These are phyloP conservation scores for Tridacna crocea DNA, from an alignment of 2,888 invertebrate genomes.

Conservation along the genomic window DNA sequence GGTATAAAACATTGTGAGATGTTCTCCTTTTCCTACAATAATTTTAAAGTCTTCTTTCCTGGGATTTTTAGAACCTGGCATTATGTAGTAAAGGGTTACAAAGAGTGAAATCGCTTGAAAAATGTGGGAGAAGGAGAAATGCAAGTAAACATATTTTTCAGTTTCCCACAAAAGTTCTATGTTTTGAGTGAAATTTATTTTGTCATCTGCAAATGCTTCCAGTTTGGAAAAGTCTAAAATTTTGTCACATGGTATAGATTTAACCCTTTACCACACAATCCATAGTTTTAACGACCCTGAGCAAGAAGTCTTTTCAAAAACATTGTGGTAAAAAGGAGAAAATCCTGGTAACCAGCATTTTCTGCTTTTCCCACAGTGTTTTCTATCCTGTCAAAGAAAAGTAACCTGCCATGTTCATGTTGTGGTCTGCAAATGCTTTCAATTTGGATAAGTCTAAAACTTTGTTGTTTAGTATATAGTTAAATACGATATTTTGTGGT, in stretches of 20 bases:
- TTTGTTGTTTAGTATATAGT: background rate
- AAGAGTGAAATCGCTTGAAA: no score
- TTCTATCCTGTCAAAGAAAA: background rate
- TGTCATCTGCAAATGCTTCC: no score
- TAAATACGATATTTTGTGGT: background rate
- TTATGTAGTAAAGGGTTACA: no score
- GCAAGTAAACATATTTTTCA: no score
- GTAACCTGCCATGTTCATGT: background rate
- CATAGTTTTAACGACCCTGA: background rate
- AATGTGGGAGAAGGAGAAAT: no score
- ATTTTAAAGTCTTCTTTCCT: no score
- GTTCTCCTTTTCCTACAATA: background rate
- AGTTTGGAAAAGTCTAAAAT: no score
- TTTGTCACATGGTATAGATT: no score
- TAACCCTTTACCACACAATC: background rate
- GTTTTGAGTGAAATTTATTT: no score
- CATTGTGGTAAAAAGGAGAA: background rate
- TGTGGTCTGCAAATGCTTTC: background rate
- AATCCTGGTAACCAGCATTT: background rate
- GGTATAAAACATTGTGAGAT: no score
- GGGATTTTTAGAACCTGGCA: no score
- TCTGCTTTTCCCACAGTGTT: background rate
- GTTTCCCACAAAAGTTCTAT: no score
- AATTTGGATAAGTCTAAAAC: background rate
- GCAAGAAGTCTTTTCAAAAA: background rate